phyloP scores from a whole-genome alignment of 2,113 vertebrate species.

The Eolophus roseicapilla region DNA sequence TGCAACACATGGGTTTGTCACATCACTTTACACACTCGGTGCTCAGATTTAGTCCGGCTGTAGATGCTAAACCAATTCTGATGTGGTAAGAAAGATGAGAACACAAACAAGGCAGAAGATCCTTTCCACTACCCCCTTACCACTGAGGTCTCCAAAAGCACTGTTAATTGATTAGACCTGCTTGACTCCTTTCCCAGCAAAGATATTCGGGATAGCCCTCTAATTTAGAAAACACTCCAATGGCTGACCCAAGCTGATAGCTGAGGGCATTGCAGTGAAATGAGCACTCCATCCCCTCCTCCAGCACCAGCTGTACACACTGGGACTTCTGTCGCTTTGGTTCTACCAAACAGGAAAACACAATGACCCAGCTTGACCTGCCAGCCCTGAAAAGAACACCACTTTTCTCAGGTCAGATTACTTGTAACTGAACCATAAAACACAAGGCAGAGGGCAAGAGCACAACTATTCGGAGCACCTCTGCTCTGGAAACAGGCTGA shows the following conservation, averaged over 20 bases:
- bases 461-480: not conserved
- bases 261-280: fast-evolving
- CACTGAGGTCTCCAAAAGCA: not conserved
- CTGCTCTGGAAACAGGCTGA: not conserved
- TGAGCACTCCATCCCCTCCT: not conserved
- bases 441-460: not conserved
- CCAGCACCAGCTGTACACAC: fast-evolving
- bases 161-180: not conserved
- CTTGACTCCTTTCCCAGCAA: not conserved
- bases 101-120: not conserved
- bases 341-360: not conserved
- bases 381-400: not conserved
- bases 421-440: not conserved
- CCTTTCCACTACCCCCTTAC: not conserved
- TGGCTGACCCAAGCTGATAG: not conserved
- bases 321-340: not conserved
- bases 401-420: not conserved
- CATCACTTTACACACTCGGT: not conserved
- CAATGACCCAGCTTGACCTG: not conserved
- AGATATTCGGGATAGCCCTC: fast-evolving
- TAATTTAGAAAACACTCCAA: not conserved
- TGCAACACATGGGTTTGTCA: not conserved
- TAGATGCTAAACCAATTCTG: not conserved
- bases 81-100: not conserved
- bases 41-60: no score